A percentile compares a stretch with the other conserved stretches of the same genome.
Evolutionary conservation across 2,888 invertebrate genomes (phyloP).

Genomic region (Agrotis clavis): DNA sequence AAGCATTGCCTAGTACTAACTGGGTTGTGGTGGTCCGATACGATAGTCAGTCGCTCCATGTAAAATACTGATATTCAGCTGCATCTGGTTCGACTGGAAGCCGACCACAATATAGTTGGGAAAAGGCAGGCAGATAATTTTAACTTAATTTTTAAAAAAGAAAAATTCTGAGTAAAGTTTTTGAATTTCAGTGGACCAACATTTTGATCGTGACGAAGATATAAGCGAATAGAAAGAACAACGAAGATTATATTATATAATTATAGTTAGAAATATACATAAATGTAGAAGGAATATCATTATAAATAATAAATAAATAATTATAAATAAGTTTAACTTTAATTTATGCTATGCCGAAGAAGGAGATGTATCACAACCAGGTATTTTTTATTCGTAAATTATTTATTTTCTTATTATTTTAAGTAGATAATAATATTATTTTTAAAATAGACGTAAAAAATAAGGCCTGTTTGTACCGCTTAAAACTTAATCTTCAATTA

Average conservation of each 20-base stretch:
- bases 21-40: no score
- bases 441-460: not conserved
- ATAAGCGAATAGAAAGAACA: slow-evolving; percentile 52
- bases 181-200: slow-evolving; percentile 71
- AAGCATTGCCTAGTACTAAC: no score
- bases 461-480: not conserved
- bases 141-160: not conserved
- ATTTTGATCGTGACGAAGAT: slow-evolving; percentile 55
- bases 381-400: slow-evolving; percentile 77
- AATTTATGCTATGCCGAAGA: slow-evolving; percentile 83
- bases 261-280: slow-evolving; percentile 35
- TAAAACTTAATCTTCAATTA: no score
- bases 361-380: slow-evolving; percentile 93
- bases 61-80: no score
- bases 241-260: slow-evolving; percentile 47
- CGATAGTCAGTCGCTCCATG: no score
- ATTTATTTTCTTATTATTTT: not conserved
- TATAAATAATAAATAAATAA: slow-evolving; percentile 47
- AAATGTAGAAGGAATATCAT: slow-evolving; percentile 38
- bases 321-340: slow-evolving; percentile 51
- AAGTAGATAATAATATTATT: not conserved
- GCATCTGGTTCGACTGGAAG: no score
- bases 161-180: slow-evolving; percentile 55
- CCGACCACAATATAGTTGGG: no score
- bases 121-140: no score